phyloP scores from a whole-genome alignment of 2,888 invertebrate genomes.

The Chymomyza procnemis region DNA sequence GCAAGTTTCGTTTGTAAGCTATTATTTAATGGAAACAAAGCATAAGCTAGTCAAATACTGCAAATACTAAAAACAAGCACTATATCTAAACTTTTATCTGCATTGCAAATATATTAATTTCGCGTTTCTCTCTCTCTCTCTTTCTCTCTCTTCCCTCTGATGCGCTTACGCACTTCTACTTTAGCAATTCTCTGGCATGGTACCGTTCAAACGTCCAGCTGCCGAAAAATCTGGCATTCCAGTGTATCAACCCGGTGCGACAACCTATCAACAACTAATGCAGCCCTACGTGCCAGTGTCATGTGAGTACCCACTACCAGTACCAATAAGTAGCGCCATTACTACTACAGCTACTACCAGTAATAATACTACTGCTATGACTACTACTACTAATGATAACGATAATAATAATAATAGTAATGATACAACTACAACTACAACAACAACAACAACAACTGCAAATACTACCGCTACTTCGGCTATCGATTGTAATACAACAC shows the following conservation, averaged over 20 bases:
- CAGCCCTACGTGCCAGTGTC: constrained; percentile 99
- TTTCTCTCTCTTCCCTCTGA: constrained; percentile 39
- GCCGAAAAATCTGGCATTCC: constrained; percentile 98
- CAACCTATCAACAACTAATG: constrained; percentile 96
- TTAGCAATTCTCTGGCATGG: constrained; percentile 95
- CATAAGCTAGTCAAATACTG: constrained; percentile 14
- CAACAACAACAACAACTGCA: constrained; percentile 25
- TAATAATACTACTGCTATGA: constrained; percentile 55
- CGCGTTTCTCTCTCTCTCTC: constrained; percentile 7
- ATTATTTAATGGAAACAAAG: constrained; percentile 9
- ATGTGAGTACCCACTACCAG: constrained; percentile 90
- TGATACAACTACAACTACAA: constrained; percentile 27
- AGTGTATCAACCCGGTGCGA: constrained; percentile 94
- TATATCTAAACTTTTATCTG: background rate
- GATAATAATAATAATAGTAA: constrained; percentile 47
- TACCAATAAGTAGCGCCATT: constrained; percentile 65
- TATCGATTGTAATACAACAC: constrained; percentile 63
- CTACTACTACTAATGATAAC: constrained; percentile 56
- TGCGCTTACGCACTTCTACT: no score
- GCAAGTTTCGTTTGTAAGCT: constrained; percentile 37
- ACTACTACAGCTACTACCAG: constrained; percentile 63
- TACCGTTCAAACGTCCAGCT: constrained; percentile 96
- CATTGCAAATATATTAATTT: constrained; percentile 3
- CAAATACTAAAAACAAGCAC: background rate
- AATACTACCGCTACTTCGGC: constrained; percentile 36